Conservation (phyloP, 2,113 vertebrate species). For the Halcyon malimbica region DNA sequence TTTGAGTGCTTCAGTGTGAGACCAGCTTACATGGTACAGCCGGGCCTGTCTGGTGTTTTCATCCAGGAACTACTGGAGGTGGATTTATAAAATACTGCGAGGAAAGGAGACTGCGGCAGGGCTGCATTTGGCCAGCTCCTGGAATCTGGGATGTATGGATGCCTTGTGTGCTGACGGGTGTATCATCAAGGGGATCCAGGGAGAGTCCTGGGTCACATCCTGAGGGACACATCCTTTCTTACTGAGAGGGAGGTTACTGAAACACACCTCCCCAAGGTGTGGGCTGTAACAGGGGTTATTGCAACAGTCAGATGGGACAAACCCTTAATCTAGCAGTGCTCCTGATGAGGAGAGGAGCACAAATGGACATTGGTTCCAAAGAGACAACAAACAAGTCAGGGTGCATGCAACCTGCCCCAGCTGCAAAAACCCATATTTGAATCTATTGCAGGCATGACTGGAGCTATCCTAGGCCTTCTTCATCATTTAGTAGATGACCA, state of each 20-base stretch:
- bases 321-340: not conserved
- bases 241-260: not conserved
- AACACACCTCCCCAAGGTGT: not conserved
- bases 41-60: not conserved
- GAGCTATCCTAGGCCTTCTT: not conserved
- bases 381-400: rapidly evolving
- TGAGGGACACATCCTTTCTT: not conserved
- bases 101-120: not conserved
- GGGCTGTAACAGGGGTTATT: not conserved
- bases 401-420: not conserved
- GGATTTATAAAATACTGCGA: not conserved
- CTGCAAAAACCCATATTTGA: not conserved
- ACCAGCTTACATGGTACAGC: not conserved
- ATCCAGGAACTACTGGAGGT: not conserved
- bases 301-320: not conserved
- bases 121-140: not conserved
- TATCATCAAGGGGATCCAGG: rapidly evolving
- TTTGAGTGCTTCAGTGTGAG: not conserved
- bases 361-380: not conserved
- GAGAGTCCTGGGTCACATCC: not conserved
- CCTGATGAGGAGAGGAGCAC: not conserved
- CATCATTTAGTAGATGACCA: not conserved
- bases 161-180: not conserved
- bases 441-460: not conserved
- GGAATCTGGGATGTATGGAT: not conserved